Evolutionary conservation across 2,113 vertebrate genomes (phyloP).

Genomic region (Nesoenas mayeri): DNA sequence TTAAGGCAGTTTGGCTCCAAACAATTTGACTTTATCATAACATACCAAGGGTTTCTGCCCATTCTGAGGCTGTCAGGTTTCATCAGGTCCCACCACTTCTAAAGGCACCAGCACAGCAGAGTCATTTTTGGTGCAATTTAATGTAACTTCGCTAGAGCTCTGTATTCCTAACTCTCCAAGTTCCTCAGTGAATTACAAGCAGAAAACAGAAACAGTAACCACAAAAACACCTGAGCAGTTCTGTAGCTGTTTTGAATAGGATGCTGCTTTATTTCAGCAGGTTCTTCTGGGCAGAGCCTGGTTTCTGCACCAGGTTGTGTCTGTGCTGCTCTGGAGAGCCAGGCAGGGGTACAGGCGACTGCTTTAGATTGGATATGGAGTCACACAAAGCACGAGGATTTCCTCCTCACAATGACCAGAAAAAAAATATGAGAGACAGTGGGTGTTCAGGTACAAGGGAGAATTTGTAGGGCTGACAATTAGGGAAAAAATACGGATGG

Average conservation of each 20-base stretch:
- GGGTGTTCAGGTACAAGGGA: neutral
- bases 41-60: neutral
- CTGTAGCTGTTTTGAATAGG: neutral
- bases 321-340: neutral
- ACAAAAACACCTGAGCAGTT: neutral
- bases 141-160: neutral
- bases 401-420: neutral
- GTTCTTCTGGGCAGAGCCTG: neutral
- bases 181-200: neutral
- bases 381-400: neutral
- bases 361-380: accelerated
- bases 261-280: neutral
- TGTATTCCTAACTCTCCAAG: neutral
- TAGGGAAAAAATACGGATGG: neutral
- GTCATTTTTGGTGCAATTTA: neutral
- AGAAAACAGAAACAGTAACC: neutral
- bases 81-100: neutral
- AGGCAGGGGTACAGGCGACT: neutral
- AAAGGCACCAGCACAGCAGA: neutral
- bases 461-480: neutral
- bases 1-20: neutral
- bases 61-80: neutral
- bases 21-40: neutral
- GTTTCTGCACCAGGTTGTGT: neutral
- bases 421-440: accelerated